phyloP scores from a whole-genome alignment of 1,140 invertebrate genomes.

The Drosophila sucinea region DNA sequence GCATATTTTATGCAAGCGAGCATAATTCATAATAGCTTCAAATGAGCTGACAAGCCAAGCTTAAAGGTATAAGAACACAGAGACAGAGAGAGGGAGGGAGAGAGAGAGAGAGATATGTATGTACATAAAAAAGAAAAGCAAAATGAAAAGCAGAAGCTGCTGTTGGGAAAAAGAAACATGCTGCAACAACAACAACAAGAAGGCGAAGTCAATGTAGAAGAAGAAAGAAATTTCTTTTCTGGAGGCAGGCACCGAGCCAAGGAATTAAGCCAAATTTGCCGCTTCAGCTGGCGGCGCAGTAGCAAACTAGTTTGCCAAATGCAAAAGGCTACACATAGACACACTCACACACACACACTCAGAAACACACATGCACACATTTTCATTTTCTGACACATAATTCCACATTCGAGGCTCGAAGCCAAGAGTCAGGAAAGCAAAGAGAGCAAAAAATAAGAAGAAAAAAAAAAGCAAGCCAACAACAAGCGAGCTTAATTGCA shows the following conservation, averaged over 20 bases:
- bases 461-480: constrained; percentile 32
- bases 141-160: constrained; percentile 38
- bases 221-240: constrained; percentile 58
- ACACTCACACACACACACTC: constrained; percentile 21
- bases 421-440: constrained; percentile 44
- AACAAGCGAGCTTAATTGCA: constrained; percentile 79
- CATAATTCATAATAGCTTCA: constrained; percentile 72
- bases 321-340: constrained; percentile 43
- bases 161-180: not conserved
- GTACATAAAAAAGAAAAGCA: not conserved
- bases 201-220: constrained; percentile 33
- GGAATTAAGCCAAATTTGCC: constrained; percentile 79
- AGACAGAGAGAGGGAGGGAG: constrained; percentile 4
- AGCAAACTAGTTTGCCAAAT: constrained; percentile 75
- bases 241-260: constrained; percentile 25
- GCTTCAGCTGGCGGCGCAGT: constrained; percentile 63
- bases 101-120: constrained; percentile 1
- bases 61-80: constrained; percentile 6
- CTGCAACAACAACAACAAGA: not conserved
- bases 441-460: constrained; percentile 16
- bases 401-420: constrained; percentile 73
- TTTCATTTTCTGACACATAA: constrained; percentile 83
- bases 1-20: constrained; percentile 69
- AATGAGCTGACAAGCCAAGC: constrained; percentile 58
- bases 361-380: constrained; percentile 44